Evolutionary conservation across 2,888 invertebrate genomes (phyloP).

Genomic region (Listrodromus nycthemerus): DNA sequence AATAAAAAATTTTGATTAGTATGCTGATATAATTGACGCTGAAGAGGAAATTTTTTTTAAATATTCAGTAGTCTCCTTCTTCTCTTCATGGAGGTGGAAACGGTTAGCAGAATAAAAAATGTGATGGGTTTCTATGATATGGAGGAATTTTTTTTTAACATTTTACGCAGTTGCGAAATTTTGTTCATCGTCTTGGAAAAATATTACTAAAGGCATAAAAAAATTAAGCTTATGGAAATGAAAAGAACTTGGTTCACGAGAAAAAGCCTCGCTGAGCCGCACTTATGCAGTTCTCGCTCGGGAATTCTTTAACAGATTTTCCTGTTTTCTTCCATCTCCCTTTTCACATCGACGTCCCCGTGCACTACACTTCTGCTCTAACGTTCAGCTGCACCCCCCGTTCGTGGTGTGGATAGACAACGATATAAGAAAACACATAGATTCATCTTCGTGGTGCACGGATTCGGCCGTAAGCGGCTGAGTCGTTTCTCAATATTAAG

Average conservation of each 20-base stretch:
- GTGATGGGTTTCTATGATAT: not conserved
- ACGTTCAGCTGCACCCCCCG: slow-evolving; percentile 56
- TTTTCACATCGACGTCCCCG: slow-evolving; percentile 3
- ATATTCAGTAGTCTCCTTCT: not conserved
- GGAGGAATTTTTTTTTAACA: not conserved
- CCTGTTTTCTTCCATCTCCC: slow-evolving; percentile 26
- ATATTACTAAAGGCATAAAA: not conserved
- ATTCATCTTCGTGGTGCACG: slow-evolving; percentile 70
- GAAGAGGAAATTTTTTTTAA: not conserved
- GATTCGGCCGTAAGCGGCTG: slow-evolving; percentile 67
- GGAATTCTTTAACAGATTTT: slow-evolving; percentile 45
- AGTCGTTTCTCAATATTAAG: slow-evolving; percentile 72
- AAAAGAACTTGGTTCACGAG: slow-evolving; percentile 24
- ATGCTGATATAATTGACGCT: too few relatives aligned
- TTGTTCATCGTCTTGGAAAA: not conserved
- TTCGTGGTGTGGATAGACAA: slow-evolving; percentile 54
- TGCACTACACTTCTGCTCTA: slow-evolving; percentile 51
- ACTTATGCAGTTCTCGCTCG: slow-evolving; percentile 49
- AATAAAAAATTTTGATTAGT: not conserved
- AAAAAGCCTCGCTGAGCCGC: slow-evolving; percentile 44
- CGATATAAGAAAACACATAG: slow-evolving; percentile 63
- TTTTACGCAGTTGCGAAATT: not conserved
- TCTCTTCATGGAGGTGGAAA: not conserved
- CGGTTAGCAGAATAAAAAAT: not conserved
- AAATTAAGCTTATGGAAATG: slow-evolving; percentile 40